These are phyloP conservation scores for Aquatica leii DNA, from an alignment of 2,888 invertebrate genomes.

Conservation along the genomic window DNA sequence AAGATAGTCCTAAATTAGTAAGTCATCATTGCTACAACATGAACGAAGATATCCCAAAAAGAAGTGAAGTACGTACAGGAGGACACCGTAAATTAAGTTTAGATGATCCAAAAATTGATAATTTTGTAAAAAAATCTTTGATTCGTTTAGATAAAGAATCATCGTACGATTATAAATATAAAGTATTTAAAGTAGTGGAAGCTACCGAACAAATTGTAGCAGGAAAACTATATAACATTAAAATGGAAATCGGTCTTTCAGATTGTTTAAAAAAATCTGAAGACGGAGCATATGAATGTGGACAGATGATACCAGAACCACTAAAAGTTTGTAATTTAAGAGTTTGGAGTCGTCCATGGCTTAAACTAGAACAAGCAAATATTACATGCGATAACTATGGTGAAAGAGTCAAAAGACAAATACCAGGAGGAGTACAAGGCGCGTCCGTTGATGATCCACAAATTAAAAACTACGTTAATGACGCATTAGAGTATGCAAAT, in stretches of 20 bases:
- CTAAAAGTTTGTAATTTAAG: slow-evolving; percentile 60
- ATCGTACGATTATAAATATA: slow-evolving; percentile 55
- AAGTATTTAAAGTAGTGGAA: slow-evolving; percentile 46
- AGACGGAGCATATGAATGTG: slow-evolving; percentile 44
- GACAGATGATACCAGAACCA: slow-evolving; percentile 46
- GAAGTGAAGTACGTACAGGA: slow-evolving; percentile 28
- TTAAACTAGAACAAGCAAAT: slow-evolving; percentile 59
- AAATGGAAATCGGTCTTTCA: slow-evolving; percentile 66
- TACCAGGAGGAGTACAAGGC: slow-evolving; percentile 37
- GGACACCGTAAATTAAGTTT: slow-evolving; percentile 38
- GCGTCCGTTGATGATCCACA: slow-evolving; percentile 42
- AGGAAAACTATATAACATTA: slow-evolving; percentile 66
- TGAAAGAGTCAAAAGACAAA: slow-evolving; percentile 43
- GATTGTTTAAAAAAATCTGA: slow-evolving; percentile 59
- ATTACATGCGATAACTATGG: slow-evolving; percentile 54
- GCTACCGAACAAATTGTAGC: slow-evolving; percentile 65
- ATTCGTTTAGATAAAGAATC: slow-evolving; percentile 50
- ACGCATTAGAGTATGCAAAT: slow-evolving; percentile 47
- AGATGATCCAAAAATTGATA: slow-evolving; percentile 43
- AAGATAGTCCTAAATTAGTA: slow-evolving; percentile 60
- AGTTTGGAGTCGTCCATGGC: slow-evolving; percentile 69
- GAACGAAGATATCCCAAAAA: slow-evolving; percentile 43
- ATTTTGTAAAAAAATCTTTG: slow-evolving; percentile 43
- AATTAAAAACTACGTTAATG: slow-evolving; percentile 42
- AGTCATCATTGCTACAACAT: slow-evolving; percentile 63